A percentile compares a stretch with the other conserved stretches of the same genome.
Conservation (phyloP, 2,888 invertebrate genomes). For the Nysson spinosus region DNA sequence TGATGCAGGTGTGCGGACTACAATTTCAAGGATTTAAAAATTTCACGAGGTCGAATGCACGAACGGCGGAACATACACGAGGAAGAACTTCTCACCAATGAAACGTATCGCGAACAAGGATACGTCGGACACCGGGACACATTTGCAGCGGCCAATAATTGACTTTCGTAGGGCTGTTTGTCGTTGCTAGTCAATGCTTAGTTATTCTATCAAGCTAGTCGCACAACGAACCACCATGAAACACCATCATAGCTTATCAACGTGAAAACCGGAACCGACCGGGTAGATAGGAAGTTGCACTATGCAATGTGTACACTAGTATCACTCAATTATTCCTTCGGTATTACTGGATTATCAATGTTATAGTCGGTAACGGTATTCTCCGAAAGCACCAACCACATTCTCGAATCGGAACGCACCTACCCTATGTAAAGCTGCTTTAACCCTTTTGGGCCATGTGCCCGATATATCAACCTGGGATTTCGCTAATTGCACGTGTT, state of each 20-base stretch:
- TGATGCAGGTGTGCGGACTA: constrained; percentile 13
- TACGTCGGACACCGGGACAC: not conserved
- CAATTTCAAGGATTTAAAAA: constrained; percentile 51
- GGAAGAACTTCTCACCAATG: constrained; percentile 1
- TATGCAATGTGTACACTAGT: constrained; percentile 6
- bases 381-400: constrained; percentile 19
- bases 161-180: constrained; percentile 55
- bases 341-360: constrained; percentile 51
- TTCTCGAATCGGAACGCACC: constrained; percentile 9
- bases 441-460: constrained; percentile 13
- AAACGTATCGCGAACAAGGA: not conserved
- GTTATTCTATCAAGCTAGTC: constrained; percentile 67
- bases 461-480: constrained; percentile 21
- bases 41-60: constrained; percentile 35
- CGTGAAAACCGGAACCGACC: constrained; percentile 25
- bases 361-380: constrained; percentile 34
- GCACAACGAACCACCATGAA: constrained; percentile 18
- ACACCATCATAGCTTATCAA: constrained; percentile 18
- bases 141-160: constrained; percentile 55
- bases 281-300: constrained; percentile 27
- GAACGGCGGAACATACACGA: constrained; percentile 1
- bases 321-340: constrained; percentile 51
- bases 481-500: constrained; percentile 32
- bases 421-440: constrained; percentile 32
- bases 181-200: constrained; percentile 61